Evolutionary conservation across 92 coral and sea anemone species (phyloP).

Genomic region (Montipora capitata): DNA sequence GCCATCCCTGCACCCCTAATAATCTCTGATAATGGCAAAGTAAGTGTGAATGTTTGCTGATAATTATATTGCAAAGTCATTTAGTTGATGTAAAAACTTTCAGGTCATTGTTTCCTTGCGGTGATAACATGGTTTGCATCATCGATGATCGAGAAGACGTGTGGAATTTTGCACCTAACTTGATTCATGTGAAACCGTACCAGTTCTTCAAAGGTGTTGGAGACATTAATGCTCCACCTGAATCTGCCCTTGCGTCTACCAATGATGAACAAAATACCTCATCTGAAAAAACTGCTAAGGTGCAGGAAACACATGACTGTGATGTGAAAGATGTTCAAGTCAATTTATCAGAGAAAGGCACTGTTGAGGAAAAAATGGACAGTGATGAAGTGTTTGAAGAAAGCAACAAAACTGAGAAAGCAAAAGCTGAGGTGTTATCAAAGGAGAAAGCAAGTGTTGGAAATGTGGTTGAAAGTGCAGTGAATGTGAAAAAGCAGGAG

Average conservation of each 20-base stretch:
- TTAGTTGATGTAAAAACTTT: no score
- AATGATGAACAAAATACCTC: conserved; percentile 51
- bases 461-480: not conserved
- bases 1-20: no score
- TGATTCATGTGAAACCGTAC: conserved; percentile 95
- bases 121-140: conserved; percentile 98
- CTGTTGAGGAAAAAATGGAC: not conserved
- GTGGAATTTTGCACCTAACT: conserved; percentile 96
- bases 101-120: conserved; percentile 96
- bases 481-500: conserved; percentile 1
- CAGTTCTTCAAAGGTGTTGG: conserved; percentile 96
- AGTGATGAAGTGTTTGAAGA: conserved; percentile 25
- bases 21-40: no score
- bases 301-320: not conserved
- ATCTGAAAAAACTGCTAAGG: conserved; percentile 16
- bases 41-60: no score
- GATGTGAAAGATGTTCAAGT: conserved; percentile 10
- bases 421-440: not conserved
- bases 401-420: conserved; percentile 21
- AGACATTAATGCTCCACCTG: conserved; percentile 96
- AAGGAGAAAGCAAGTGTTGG: conserved; percentile 8
- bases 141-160: conserved; percentile 99
- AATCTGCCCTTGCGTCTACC: not conserved
- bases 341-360: conserved; percentile 29
- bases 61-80: no score